A percentile compares a stretch with the other conserved stretches of the same genome.
Conservation (phyloP, 2,888 invertebrate species). For the Helobdella robusta region DNA sequence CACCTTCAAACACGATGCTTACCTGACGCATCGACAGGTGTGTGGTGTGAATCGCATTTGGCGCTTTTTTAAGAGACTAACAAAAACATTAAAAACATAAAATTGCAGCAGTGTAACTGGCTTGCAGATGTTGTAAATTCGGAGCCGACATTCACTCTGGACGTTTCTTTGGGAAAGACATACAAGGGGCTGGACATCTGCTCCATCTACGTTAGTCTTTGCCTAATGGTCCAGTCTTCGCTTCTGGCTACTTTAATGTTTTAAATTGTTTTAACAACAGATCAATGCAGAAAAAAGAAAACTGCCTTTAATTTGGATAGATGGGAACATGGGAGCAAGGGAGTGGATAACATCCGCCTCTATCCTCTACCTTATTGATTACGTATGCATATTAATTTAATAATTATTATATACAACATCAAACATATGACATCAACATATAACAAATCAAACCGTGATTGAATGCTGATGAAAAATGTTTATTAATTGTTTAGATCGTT, state of each 20-base stretch:
- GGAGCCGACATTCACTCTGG: background rate
- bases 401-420: background rate
- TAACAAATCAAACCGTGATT: background rate
- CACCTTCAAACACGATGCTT: background rate
- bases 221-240: no score
- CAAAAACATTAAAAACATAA: background rate
- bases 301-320: slow-evolving; percentile 15
- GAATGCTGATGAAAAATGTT: background rate
- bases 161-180: background rate
- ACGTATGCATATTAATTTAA: background rate
- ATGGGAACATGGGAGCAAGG: slow-evolving; percentile 13
- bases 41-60: background rate
- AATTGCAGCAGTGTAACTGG: background rate
- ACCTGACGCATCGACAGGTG: background rate
- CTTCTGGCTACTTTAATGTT: background rate
- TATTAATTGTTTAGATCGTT: background rate
- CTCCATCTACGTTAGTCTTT: background rate
- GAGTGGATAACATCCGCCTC: slow-evolving; percentile 17
- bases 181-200: background rate
- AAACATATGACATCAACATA: background rate
- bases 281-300: background rate
- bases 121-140: background rate
- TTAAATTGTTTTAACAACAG: background rate
- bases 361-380: background rate
- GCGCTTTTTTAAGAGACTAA: no score